Conservation (phyloP, 1,140 invertebrate genomes). For the Drosophila micromelanica region DNA sequence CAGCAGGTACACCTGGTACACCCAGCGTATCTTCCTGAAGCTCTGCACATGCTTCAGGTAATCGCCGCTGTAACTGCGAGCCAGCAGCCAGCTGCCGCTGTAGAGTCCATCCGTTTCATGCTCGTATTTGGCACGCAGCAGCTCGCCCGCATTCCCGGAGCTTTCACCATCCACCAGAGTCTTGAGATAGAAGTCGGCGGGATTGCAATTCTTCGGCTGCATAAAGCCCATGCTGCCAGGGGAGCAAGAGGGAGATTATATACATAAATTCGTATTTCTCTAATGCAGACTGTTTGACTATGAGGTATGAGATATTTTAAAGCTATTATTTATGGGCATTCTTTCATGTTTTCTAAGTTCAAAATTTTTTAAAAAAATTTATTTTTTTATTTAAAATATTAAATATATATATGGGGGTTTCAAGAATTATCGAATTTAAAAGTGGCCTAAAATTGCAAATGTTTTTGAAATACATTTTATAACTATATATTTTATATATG, state of each 20-base stretch:
- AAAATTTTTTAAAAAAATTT: too few species aligned
- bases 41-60: slow-evolving; percentile 66
- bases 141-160: slow-evolving; percentile 78
- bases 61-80: slow-evolving; percentile 59
- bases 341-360: too few species aligned
- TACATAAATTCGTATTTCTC: neutral
- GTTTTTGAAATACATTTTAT: too few species aligned
- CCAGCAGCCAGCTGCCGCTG: slow-evolving; percentile 70
- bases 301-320: too few species aligned
- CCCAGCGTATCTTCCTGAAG: slow-evolving; percentile 78
- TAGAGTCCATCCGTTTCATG: slow-evolving; percentile 76
- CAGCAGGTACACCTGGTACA: slow-evolving; percentile 75
- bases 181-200: slow-evolving; percentile 89
- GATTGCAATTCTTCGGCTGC: slow-evolving; percentile 88
- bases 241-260: neutral
- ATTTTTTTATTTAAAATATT: too few species aligned
- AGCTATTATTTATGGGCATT: too few species aligned
- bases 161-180: slow-evolving; percentile 84
- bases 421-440: too few species aligned
- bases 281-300: too few species aligned
- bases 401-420: too few species aligned
- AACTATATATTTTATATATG: too few species aligned
- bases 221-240: slow-evolving; percentile 85
- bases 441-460: too few species aligned
- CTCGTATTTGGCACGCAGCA: slow-evolving; percentile 82